phyloP scores from a whole-genome alignment of 2,797 vertebrate genomes.

The Gallinago solitaria region DNA sequence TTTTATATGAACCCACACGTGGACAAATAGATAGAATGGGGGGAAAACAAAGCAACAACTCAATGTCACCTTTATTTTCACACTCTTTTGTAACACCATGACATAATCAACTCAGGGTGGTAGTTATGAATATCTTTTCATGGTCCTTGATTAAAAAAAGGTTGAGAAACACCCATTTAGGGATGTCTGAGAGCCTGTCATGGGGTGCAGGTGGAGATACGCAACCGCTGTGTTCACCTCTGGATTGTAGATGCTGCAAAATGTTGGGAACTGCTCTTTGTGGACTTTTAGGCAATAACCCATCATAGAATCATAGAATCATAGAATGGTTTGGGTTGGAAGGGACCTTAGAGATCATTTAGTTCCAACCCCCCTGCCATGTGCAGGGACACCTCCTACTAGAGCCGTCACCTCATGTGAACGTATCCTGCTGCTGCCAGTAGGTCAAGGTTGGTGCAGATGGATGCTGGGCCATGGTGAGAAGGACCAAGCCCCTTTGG shows the following conservation, averaged over 20 bases:
- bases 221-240: neutral
- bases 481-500: neutral
- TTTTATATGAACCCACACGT: neutral
- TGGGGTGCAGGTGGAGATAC: neutral
- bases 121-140: neutral
- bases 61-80: neutral
- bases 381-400: too few species aligned
- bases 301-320: too few species aligned
- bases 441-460: neutral
- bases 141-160: neutral
- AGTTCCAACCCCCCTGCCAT: too few species aligned
- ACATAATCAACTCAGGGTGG: neutral
- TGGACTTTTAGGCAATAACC: neutral
- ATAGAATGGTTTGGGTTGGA: too few species aligned
- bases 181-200: neutral
- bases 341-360: too few species aligned
- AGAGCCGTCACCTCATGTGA: neutral
- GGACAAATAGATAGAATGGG: neutral
- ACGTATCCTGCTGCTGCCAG: neutral
- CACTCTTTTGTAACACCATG: neutral
- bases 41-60: neutral
- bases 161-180: neutral
- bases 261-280: neutral
- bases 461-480: neutral
- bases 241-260: neutral